Evolutionary conservation across 2,888 invertebrate species (phyloP).

Genomic region (Epinotia brunnichana): DNA sequence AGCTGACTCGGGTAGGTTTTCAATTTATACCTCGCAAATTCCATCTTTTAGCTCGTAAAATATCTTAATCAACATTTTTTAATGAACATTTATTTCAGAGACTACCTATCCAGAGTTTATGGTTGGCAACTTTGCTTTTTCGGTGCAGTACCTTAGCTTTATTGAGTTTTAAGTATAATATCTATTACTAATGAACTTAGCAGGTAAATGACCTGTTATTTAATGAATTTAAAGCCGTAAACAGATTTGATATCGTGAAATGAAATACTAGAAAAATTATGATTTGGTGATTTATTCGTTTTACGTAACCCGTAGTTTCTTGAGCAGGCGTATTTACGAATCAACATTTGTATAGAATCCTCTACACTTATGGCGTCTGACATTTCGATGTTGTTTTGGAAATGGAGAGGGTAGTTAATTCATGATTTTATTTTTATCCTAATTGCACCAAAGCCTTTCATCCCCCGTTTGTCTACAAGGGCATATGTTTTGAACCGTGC

Average conservation of each 20-base stretch:
- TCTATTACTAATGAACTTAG: constrained; percentile 7
- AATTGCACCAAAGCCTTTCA: no score
- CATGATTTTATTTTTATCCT: no score
- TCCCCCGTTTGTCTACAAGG: no score
- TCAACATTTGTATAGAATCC: no score
- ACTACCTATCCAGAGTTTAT: constrained; percentile 27
- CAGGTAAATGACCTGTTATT: constrained; percentile 15
- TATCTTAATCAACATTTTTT: constrained; percentile 44
- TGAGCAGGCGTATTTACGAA: no score
- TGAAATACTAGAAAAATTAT: neutral
- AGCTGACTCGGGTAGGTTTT: constrained; percentile 38
- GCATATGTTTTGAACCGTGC: no score
- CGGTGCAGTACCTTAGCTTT: constrained; percentile 10
- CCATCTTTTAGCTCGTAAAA: constrained; percentile 41
- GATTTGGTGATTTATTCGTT: no score
- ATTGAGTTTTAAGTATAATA: constrained; percentile 15
- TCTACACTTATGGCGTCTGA: no score
- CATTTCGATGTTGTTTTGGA: no score
- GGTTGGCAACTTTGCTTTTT: constrained; percentile 25
- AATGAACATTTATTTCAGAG: constrained; percentile 40
- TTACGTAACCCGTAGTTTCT: no score
- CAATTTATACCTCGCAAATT: constrained; percentile 42
- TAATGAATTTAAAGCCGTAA: neutral
- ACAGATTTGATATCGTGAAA: neutral
- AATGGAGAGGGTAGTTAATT: no score